A percentile compares a stretch with the other conserved stretches of the same genome.
These are phyloP conservation scores for Ophion costatus DNA, from an alignment of 2,888 invertebrate genomes.

Conservation along the genomic window DNA sequence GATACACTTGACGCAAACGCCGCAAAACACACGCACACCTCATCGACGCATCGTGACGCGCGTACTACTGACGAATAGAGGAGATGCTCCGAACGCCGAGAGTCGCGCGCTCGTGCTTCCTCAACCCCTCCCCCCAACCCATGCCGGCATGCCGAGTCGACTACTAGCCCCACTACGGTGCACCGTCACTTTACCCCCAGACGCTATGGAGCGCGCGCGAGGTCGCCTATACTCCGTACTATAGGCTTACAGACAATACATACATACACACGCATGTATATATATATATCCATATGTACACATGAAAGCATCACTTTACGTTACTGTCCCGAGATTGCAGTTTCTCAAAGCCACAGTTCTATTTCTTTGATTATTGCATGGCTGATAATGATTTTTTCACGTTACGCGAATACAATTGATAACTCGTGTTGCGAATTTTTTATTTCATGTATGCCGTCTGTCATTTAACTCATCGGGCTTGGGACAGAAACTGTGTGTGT, in stretches of 20 bases:
- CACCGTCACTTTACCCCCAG: neutral
- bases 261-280: no score
- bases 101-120: neutral
- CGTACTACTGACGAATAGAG: constrained; percentile 45
- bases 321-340: neutral
- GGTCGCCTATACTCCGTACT: neutral
- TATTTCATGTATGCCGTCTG: neutral
- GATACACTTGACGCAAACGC: neutral
- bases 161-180: neutral
- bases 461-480: neutral
- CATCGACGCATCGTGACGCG: constrained; percentile 51
- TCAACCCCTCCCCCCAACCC: neutral
- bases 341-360: neutral
- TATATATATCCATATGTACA: no score
- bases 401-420: neutral
- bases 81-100: constrained; percentile 10
- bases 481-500: no score
- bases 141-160: no score
- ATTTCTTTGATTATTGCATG: neutral
- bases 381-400: neutral
- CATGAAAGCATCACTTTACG: neutral
- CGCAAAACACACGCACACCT: neutral
- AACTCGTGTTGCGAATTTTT: neutral
- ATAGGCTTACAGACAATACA: neutral
- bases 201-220: neutral